Conservation (phyloP, 1,140 invertebrate species). For the Himalopsyche phryganea region DNA sequence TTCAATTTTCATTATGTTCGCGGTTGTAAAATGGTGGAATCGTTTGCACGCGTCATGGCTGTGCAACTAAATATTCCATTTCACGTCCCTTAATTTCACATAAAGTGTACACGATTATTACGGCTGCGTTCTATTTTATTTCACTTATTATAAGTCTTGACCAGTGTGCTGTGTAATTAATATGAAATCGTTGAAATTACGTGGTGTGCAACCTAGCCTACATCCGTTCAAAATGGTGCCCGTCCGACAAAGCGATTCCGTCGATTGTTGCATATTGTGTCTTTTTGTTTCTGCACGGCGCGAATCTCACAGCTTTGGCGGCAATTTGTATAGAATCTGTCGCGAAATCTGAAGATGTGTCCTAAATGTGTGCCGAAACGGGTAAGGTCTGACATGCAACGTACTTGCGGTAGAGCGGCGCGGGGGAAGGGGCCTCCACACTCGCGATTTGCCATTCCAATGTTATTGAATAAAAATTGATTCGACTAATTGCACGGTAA, state of each 20-base stretch:
- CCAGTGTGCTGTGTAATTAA: slow-evolving; percentile 28
- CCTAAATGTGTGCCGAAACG: neutral
- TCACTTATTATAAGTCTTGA: neutral
- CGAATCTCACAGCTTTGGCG: neutral
- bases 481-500: too few relatives aligned
- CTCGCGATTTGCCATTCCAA: too few relatives aligned
- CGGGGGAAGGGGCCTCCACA: neutral
- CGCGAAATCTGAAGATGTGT: neutral
- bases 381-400: neutral
- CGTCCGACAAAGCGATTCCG: slow-evolving; percentile 35
- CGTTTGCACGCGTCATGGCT: slow-evolving; percentile 42
- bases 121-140: neutral
- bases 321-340: neutral
- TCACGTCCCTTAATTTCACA: neutral
- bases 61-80: slow-evolving; percentile 11
- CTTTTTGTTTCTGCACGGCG: slow-evolving; percentile 5
- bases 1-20: slow-evolving; percentile 49
- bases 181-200: slow-evolving; percentile 40
- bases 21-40: slow-evolving; percentile 51
- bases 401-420: neutral
- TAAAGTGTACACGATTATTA: neutral
- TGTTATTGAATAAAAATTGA: too few relatives aligned
- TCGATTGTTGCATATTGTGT: slow-evolving; percentile 9
- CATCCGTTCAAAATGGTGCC: slow-evolving; percentile 62
- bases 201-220: slow-evolving; percentile 49